Evolutionary conservation across 2,888 invertebrate species (phyloP), one percentile per base, ranked within the genome.

Genomic region (Dorcus parallelipipedus): DNA sequence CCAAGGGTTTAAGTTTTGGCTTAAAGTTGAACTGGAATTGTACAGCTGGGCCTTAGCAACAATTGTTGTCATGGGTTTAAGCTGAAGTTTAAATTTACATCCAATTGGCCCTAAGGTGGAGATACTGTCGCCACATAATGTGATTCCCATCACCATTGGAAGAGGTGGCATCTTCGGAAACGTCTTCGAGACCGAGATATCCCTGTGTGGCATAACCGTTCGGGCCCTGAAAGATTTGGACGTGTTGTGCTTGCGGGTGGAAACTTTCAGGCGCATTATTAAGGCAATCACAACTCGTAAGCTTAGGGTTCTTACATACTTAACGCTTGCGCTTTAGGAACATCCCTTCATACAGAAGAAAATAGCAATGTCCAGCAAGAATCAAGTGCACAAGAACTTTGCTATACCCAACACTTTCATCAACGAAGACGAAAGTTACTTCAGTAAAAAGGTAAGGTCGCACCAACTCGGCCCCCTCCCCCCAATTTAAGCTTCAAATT

Each of bases 101-200:
- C 14, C 14, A 14, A 14, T 1, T 14, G 14, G 14, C 14, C 14
- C 14, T 14, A 14, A 14, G 81, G 81, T 81, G 1, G 81, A 81
- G 59, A 80, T 81, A 49, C 69, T 80, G 51, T 77, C 77, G 47
- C 79, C 80, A 1, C 81, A 80, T 62, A 81, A 80, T 65, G 81
- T 81, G 73, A 80, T 81, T 79, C 76, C 82, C 20, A 79, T 80
- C 2, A 80, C 79, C 63, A 81, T 83, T 80, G 82, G 82, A 1
- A 79, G 80, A 1, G 82, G 82, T 8, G 82, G 82, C 2, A 80
- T 83, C 78, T 81, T 82, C 62, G 83, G 82, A 3, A 83, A 82
- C 59, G 81, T 83, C 61, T 75, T 77, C 63, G 80, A 80, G 4
- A 76, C 77, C 3, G 64, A 70, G 1, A 79, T 74, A 67, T 80